Base-by-base conservation (phyloP, 2,797 vertebrate species). In the Benthosema pterotum region DNA sequence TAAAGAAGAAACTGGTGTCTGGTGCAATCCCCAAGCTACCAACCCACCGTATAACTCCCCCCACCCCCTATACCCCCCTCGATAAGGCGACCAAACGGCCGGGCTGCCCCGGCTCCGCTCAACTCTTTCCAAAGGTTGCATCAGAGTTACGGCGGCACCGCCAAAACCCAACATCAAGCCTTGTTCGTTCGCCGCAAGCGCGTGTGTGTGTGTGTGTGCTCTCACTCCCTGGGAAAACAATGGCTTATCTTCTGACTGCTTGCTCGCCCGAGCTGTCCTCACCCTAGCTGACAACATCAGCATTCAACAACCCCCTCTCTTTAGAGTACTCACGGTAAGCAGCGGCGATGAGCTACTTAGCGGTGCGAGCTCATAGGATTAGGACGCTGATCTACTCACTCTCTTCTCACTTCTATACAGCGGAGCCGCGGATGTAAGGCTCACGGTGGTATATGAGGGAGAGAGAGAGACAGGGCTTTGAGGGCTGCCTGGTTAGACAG, bases 221-320 rank as follows among this genome's bases (percentile, higher is more conserved):
- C 22, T 25, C 80, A 78, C 75, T 85, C 80, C 69, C 75, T 86
- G 78, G 76, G 83, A 90, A 90, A 89, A 90, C 87, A 90, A 86
- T 83, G 74, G 87, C 87, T 87, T 86, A 89, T 89, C 87, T n/a
- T n/a, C n/a, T n/a, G n/a, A n/a, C n/a, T n/a, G n/a, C n/a, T n/a
- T 78, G 55, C 22, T 25, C 67, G 28, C 66, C 74, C 79, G n/a
- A n/a, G n/a, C 74, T n/a, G 82, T 82, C 82, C 85, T 38, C 79
- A 84, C 87, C n/a, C n/a, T n/a, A n/a, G n/a, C 86, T 87, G 82
- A 88, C 83, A 89, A 87, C 82, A 87, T 91, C 87, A 87, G 86
- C 83, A 87, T 88, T 79, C 79, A 79, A 85, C n/a, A n/a, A n/a
- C n/a, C 72, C 69, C 78, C 80, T 84, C 80, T 73, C 86, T 84